Percentiles rank a stretch among this genome's conserved stretches.
phyloP scores from a whole-genome alignment of 2,797 vertebrate genomes.

The Chelidonichthys spinosus region DNA sequence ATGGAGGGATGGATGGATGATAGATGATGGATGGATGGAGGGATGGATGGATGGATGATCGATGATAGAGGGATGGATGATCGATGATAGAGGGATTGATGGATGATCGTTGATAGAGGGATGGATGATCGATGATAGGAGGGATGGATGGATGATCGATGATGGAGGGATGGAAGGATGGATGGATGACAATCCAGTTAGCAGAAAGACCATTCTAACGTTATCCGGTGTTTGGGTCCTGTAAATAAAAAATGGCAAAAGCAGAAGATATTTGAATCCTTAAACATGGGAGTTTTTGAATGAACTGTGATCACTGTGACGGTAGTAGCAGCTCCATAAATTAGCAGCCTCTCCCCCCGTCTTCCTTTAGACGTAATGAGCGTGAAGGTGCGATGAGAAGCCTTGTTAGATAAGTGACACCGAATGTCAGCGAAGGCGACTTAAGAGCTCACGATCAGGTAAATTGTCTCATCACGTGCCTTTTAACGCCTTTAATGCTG shows the following conservation, averaged over 20 bases:
- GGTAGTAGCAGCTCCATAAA: background rate
- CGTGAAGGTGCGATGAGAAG: conserved; percentile 7
- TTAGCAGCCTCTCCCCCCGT: background rate
- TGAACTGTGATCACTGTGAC: background rate
- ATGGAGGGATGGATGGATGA: no score
- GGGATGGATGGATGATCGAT: no score
- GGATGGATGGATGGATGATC: no score
- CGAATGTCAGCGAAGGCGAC: conserved; percentile 41
- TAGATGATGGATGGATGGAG: no score
- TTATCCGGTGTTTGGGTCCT: background rate
- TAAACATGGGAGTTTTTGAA: conserved; percentile 15
- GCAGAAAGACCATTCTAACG: background rate
- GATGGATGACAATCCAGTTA: background rate
- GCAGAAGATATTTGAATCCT: background rate
- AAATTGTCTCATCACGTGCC: conserved; percentile 52
- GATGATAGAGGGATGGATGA: no score
- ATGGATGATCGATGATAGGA: no score
- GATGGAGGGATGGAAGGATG: no score
- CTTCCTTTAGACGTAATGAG: conserved; percentile 39
- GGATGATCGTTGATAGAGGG: no score
- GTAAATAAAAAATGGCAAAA: conserved; percentile 13
- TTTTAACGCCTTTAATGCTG: conserved; percentile 24
- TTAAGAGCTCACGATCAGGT: conserved; percentile 25
- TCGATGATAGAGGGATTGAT: no score
- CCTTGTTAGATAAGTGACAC: conserved; percentile 48